A percentile compares a stretch with the other conserved stretches of the same genome.
Conservation (phyloP, 2,888 invertebrate genomes). For the Lepidochitona cinerea region DNA sequence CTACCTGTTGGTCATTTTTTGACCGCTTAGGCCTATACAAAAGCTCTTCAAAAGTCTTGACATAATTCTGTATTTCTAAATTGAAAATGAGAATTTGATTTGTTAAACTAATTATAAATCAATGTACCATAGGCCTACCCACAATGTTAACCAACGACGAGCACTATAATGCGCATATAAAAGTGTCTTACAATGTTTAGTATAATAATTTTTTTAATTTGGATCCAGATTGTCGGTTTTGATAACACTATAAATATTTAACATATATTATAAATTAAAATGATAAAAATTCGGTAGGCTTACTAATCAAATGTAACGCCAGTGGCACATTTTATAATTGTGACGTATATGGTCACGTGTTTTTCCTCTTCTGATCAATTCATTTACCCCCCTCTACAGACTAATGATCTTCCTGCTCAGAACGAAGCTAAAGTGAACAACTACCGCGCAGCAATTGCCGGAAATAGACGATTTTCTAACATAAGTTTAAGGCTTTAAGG, state of each 20-base stretch:
- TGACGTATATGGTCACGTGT: not conserved
- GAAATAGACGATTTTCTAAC: not conserved
- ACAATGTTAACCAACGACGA: no score
- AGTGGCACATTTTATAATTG: not conserved
- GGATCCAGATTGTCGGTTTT: no score
- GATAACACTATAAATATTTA: not conserved
- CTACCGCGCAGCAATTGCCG: constrained; percentile 1
- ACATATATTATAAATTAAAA: not conserved
- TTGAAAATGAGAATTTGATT: no score
- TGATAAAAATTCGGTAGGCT: not conserved
- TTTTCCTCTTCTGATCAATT: not conserved
- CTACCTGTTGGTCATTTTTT: no score
- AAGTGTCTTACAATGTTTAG: no score
- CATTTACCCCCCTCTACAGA: not conserved
- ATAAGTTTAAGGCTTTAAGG: not conserved
- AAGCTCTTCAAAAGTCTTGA: no score
- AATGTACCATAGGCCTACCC: no score
- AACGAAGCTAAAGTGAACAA: not conserved
- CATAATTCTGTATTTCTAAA: no score
- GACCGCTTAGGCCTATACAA: no score
- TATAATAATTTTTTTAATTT: no score
- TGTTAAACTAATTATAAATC: no score
- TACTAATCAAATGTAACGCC: not conserved
- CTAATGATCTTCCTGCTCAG: not conserved
- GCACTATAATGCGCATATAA: no score